Evolutionary conservation across 2,113 vertebrate species (phyloP).

Genomic region (Microcebus lehilahytsara): DNA sequence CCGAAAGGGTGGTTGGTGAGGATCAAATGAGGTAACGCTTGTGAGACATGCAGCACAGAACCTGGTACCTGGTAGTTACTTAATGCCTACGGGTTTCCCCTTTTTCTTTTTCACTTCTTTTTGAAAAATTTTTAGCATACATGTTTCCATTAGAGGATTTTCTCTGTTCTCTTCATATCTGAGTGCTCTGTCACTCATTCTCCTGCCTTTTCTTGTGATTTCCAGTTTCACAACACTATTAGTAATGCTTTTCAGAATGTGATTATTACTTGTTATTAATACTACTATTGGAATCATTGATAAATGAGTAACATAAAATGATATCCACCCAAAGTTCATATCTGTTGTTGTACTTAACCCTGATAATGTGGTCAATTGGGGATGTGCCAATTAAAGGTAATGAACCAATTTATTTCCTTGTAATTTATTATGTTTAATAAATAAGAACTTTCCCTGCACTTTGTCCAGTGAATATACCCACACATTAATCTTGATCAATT

Average conservation of each 20-base stretch:
- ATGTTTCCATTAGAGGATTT: background rate
- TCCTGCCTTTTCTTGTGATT: conserved; percentile 27
- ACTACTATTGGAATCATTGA: conserved; percentile 45
- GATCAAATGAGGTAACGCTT: background rate
- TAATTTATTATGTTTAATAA: conserved; percentile 67
- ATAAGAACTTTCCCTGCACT: conserved; percentile 32
- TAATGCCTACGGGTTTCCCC: background rate
- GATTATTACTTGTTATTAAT: conserved; percentile 49
- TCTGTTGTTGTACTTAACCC: conserved; percentile 55
- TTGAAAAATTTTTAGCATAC: background rate
- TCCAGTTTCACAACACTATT: conserved; percentile 5
- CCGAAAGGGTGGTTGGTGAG: background rate
- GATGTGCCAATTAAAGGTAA: conserved; percentile 69
- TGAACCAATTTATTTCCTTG: conserved; percentile 70
- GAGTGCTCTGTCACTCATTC: background rate
- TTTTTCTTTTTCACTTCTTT: background rate
- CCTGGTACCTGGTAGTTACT: background rate
- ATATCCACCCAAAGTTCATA: conserved; percentile 33
- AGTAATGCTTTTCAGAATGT: conserved; percentile 33
- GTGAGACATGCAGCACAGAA: background rate
- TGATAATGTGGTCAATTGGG: conserved; percentile 36
- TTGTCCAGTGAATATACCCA: conserved; percentile 47
- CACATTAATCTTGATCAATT: conserved; percentile 68
- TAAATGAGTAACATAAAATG: conserved; percentile 45
- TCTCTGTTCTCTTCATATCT: background rate